Conservation (phyloP, 1,140 invertebrate species). For the Eciton burchellii region DNA sequence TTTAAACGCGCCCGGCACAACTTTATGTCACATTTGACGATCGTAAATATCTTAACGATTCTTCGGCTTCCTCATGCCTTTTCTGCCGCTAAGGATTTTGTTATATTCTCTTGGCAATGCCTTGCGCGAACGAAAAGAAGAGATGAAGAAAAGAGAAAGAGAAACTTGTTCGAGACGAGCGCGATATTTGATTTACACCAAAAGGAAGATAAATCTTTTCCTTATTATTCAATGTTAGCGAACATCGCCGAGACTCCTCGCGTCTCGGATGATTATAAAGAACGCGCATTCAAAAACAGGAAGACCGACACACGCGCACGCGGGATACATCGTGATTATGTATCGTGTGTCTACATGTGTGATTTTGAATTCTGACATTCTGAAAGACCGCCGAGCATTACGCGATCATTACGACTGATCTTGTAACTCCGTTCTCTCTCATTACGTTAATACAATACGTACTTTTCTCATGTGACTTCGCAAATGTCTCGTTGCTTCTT, state of each 20-base stretch:
- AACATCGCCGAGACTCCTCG: neutral
- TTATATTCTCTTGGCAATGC: constrained; percentile 5
- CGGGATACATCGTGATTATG: constrained; percentile 9
- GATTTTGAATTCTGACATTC: constrained; percentile 23
- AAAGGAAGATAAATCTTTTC: constrained; percentile 13
- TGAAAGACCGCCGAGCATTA: constrained; percentile 35
- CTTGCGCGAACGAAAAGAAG: neutral
- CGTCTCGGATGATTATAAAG: constrained; percentile 10
- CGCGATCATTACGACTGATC: constrained; percentile 29
- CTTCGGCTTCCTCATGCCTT: neutral
- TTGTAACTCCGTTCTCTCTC: constrained; percentile 37
- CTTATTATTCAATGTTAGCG: neutral
- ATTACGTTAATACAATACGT: constrained; percentile 31
- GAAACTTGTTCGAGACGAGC: too few relatives aligned
- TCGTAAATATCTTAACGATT: constrained; percentile 56
- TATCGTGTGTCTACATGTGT: constrained; percentile 13
- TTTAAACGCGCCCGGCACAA: constrained; percentile 35
- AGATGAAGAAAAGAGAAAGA: neutral
- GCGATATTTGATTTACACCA: neutral
- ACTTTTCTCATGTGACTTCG: neutral
- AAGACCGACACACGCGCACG: constrained; percentile 8
- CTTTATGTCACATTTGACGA: constrained; percentile 42
- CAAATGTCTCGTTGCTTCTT: constrained; percentile 53
- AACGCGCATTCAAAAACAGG: constrained; percentile 25
- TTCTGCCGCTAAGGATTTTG: constrained; percentile 28